These are phyloP conservation scores for Junco hyemalis DNA, from an alignment of 2,113 vertebrate genomes.

Conservation along the genomic window DNA sequence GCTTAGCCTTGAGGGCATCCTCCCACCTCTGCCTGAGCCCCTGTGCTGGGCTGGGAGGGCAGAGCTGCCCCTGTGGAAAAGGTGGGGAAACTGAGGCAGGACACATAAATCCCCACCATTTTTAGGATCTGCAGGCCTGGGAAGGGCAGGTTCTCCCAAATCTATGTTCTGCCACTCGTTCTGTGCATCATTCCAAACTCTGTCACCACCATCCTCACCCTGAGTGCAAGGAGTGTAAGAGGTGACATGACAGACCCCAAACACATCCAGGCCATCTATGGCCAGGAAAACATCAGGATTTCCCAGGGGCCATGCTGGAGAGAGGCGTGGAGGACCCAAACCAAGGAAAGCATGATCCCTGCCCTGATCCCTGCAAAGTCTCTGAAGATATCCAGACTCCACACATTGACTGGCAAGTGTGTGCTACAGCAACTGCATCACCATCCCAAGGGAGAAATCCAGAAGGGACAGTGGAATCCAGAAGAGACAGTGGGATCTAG, in stretches of 20 bases:
- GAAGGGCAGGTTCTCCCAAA: not conserved
- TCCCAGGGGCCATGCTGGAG: not conserved
- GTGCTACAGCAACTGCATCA: not conserved
- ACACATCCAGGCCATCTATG: not conserved
- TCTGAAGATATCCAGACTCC: not conserved
- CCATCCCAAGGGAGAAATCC: not conserved
- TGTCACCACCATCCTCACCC: not conserved
- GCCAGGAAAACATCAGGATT: not conserved
- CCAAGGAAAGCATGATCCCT: not conserved
- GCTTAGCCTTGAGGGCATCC: not conserved
- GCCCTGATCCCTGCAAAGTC: not conserved
- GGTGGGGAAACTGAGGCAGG: not conserved
- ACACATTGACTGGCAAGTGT: not conserved
- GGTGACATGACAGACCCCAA: not conserved
- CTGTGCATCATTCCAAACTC: not conserved
- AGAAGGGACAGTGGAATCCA: not conserved
- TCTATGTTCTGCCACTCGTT: not conserved
- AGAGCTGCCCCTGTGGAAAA: rapidly evolving
- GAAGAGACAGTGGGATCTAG: not conserved
- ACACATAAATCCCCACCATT: rapidly evolving
- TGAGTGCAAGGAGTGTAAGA: not conserved
- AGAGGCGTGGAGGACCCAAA: not conserved
- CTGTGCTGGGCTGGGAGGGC: not conserved
- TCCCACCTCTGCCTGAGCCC: not conserved
- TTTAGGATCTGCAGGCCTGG: rapidly evolving